phyloP scores from a whole-genome alignment of 2,113 vertebrate species.

The Lepisosteus osseus region DNA sequence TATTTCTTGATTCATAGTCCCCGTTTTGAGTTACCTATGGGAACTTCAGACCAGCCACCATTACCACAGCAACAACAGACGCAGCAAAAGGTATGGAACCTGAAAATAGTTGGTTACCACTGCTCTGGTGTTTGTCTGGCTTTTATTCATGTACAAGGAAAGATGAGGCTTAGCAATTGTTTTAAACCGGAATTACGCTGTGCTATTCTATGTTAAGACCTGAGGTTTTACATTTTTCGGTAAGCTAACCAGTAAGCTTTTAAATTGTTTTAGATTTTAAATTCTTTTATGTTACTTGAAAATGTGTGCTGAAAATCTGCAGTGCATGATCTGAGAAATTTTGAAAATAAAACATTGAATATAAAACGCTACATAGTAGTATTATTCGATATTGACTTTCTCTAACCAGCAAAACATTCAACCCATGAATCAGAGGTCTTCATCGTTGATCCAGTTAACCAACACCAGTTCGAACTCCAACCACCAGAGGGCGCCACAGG shows the following conservation, averaged over 20 bases:
- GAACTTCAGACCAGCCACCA: conserved; percentile 90
- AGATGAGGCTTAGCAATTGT: too few relatives aligned
- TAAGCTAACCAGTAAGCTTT: too few relatives aligned
- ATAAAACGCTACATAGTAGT: not conserved
- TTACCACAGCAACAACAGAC: conserved; percentile 81
- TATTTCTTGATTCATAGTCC: conserved; percentile 64
- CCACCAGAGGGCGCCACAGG: conserved; percentile 77
- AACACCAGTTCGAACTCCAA: conserved; percentile 73
- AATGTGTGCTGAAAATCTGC: not conserved
- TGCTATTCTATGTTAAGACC: too few relatives aligned
- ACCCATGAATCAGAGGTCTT: conserved; percentile 58
- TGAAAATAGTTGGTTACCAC: not conserved
- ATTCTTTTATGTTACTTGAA: too few relatives aligned
- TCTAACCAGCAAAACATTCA: conserved; percentile 63
- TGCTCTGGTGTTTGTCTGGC: not conserved
- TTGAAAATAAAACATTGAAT: too few relatives aligned
- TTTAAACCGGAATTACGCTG: too few relatives aligned
- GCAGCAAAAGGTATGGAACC: conserved; percentile 77
- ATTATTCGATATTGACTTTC: not conserved
- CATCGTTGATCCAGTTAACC: conserved; percentile 79
- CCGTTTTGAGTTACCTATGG: conserved; percentile 96
- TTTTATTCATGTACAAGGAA: not conserved
- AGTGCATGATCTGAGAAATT: not conserved
- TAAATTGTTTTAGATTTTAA: too few relatives aligned
- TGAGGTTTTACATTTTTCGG: too few relatives aligned